phyloP scores from a whole-genome alignment of 2,113 vertebrate species.

The Callorhinus ursinus region DNA sequence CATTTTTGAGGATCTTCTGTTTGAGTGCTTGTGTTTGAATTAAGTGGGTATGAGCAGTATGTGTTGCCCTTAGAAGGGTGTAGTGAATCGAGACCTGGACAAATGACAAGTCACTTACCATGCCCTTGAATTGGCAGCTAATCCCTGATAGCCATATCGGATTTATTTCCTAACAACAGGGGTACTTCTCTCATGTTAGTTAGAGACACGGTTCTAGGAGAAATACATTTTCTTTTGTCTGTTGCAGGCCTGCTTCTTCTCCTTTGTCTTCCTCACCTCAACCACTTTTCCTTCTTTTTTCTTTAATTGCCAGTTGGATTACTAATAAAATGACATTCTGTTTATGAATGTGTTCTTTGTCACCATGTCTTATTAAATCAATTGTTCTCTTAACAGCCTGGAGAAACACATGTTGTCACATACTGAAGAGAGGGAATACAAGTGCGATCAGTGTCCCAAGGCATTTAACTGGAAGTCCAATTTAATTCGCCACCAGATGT shows the following conservation, averaged over 20 bases:
- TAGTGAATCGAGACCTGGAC: not conserved
- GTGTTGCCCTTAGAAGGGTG: conserved; percentile 4
- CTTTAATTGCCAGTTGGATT: conserved; percentile 32
- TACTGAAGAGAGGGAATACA: conserved; percentile 97
- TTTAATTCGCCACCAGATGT: conserved; percentile 93
- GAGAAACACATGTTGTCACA: conserved; percentile 96
- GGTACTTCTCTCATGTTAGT: not conserved
- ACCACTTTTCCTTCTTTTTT: conserved; percentile 21
- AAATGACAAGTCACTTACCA: not conserved
- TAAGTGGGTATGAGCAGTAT: not conserved
- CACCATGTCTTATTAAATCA: conserved; percentile 58
- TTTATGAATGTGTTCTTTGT: conserved; percentile 59
- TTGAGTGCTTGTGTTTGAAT: conserved; percentile 14
- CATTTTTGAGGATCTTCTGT: not conserved
- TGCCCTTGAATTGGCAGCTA: not conserved
- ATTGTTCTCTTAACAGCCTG: conserved; percentile 89
- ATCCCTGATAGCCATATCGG: not conserved
- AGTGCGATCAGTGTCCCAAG: conserved; percentile 94
- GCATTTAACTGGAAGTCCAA: conserved; percentile 94
- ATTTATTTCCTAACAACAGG: conserved; percentile 31
- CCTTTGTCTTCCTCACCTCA: not conserved
- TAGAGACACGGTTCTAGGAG: not conserved
- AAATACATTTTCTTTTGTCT: not conserved
- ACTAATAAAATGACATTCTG: conserved; percentile 41
- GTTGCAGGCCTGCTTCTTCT: not conserved